Evolutionary conservation across 1,140 invertebrate species (phyloP), one percentile per base, ranked within the genome.

Genomic region (Pseudomyrmex flavicornis): DNA sequence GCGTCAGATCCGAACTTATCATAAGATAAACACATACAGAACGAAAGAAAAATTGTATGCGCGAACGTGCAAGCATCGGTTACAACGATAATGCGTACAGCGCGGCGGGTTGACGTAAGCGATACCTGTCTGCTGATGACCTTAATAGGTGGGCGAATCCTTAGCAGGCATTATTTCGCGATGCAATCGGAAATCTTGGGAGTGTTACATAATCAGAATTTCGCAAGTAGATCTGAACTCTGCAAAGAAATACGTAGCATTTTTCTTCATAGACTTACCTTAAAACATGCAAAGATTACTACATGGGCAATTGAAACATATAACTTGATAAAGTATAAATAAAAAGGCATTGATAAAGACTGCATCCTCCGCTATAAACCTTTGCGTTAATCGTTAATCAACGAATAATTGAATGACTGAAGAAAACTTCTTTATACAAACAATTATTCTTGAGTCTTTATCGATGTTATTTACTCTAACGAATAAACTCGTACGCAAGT

Each of bases 101-200:
- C 62, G 35, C 5, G 52, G 22, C 0, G 52, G 17, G 58, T 70
- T 89, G 88, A 89, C 88, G 88, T 89, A 89, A 90, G 77, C 82
- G 72, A 72, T 83, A 79, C 63, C 85, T 82, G 73, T 73, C 88
- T 72, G 77, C 80, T 70, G 85, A 84, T 86, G 86, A 88, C 85
- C 88, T 90, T 90, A 90, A 89, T 85, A 85, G 88, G 83, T 89
- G 79, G 72, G 70, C 70, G 62, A 75, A 17, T 44, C 69, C 83
- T 56, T 85, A 72, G 85, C 82, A 56, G 12, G 46, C 12, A 80
- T 88, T 88, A 85, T 88, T 88, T 83, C 58, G 58, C 77, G 73
- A 80, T 70, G 73, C 44, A 68, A 66, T 88, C 68, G 87, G 83
- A 88, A 74, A 72, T 82, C 65, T 9, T 35, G 44, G 61, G 62